Evolutionary conservation across 2,888 invertebrate genomes (phyloP), one percentile per base, ranked within the genome.

Genomic region (Slavum lentiscoides): DNA sequence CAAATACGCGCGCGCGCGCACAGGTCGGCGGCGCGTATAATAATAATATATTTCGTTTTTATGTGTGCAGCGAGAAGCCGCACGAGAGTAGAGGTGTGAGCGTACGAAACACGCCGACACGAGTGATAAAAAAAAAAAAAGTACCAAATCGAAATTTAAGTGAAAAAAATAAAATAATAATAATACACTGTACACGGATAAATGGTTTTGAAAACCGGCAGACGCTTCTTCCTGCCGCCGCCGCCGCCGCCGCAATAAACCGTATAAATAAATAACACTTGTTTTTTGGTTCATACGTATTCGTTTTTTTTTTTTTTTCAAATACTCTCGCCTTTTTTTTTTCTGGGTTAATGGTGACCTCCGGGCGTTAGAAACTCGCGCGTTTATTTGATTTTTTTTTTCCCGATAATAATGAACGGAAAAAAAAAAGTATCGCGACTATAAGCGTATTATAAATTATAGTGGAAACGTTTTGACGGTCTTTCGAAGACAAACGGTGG

Each of bases 261-360:
- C 30, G 13, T 49, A 58, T 70, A 58, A 62, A 61, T 73, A 73
- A 72, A 73, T 49, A n/a, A n/a, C n/a, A n/a, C 72, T 61, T 6
- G 23, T 73, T 73, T 61, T 73, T n/a, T n/a, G n/a, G 5, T 39
- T 39, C 3, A 6, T 39, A 39, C 7, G 39, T 39, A 6, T 39
- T 39, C 39, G 3, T 39, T 6, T 43, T 49, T 43, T 58, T 58
- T 23, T 53, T 17, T 23, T 6, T 23, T 49, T 53, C 9, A 43
- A 64, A 64, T 64, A 64, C 6, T 6, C 64, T 59, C 4, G 23
- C 21, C 23, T 68, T 30, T 49, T 68, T 68, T 67, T 13, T 19
- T 21, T 0, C 21, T 2, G 4, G 19, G 8, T 37, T 43, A 9
- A 43, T 9, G 64, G 55, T 7, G 59, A 15, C 61, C 73, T 73